Evolutionary conservation across 2,888 invertebrate species (phyloP).

Genomic region (Perizoma flavofasciatum): DNA sequence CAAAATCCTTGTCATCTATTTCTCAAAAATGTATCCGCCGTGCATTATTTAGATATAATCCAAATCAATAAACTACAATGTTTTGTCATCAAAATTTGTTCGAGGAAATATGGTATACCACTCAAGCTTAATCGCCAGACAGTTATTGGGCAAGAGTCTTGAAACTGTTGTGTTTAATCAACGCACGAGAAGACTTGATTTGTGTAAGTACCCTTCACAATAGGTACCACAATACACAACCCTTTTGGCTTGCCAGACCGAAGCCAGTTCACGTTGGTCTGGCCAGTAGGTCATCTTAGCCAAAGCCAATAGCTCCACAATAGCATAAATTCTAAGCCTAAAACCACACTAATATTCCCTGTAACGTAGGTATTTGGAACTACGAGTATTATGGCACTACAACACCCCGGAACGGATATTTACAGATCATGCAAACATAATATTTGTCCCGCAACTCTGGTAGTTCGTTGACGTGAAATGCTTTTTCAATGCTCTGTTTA

Average conservation of each 20-base stretch:
- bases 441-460: too few relatives aligned
- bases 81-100: conserved; percentile 42
- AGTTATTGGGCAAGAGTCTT: conserved; percentile 45
- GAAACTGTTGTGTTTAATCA: conserved; percentile 39
- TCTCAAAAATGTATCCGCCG: conserved; percentile 27
- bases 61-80: conserved; percentile 35
- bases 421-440: too few relatives aligned
- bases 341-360: too few relatives aligned
- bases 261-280: too few relatives aligned
- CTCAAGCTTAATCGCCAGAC: conserved; percentile 53
- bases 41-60: conserved; percentile 28
- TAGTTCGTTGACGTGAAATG: not conserved
- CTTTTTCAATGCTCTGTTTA: not conserved
- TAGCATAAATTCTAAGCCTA: too few relatives aligned
- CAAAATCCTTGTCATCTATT: not conserved
- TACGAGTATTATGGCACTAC: too few relatives aligned
- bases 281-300: not conserved
- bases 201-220: conserved; percentile 34
- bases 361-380: too few relatives aligned
- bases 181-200: conserved; percentile 32
- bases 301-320: too few relatives aligned
- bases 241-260: too few relatives aligned
- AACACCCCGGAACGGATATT: too few relatives aligned
- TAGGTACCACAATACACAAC: too few relatives aligned
- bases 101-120: conserved; percentile 65